phyloP scores from a whole-genome alignment of 2,888 invertebrate genomes.

The Oeneis ivallda region DNA sequence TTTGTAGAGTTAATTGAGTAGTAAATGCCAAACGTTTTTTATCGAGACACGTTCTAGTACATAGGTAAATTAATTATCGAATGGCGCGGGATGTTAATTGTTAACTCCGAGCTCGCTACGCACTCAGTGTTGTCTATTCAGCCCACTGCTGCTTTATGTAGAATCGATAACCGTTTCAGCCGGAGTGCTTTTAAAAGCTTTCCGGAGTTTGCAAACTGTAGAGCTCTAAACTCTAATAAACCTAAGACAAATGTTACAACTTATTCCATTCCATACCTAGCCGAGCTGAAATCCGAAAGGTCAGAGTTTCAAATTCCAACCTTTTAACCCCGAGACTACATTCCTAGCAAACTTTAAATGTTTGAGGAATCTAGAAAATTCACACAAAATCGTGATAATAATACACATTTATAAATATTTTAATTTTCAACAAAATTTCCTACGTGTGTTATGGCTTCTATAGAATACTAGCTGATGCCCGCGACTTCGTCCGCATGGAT shows the following conservation, averaged over 20 bases:
- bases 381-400: too few species aligned
- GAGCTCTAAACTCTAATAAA: slow-evolving; percentile 1
- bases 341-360: too few species aligned
- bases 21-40: slow-evolving; percentile 5
- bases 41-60: slow-evolving; percentile 9
- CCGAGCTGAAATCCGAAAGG: not conserved
- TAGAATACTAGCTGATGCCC: too few species aligned
- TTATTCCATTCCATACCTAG: not conserved
- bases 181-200: slow-evolving; percentile 4
- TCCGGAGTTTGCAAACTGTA: not conserved
- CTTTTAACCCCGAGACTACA: too few species aligned
- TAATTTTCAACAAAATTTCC: too few species aligned
- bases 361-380: too few species aligned
- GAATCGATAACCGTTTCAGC: slow-evolving; percentile 13
- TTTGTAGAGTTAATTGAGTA: not conserved
- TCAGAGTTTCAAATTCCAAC: not conserved
- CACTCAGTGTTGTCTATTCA: slow-evolving; percentile 7
- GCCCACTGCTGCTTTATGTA: slow-evolving; percentile 2
- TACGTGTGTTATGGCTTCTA: too few species aligned
- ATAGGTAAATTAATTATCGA: slow-evolving; percentile 25
- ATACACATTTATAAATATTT: too few species aligned
- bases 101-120: not conserved
- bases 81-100: slow-evolving; percentile 20
- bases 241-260: not conserved
- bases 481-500: too few species aligned